Base-by-base conservation (phyloP, 1,140 invertebrate genomes). In the Charaxes varanes region DNA sequence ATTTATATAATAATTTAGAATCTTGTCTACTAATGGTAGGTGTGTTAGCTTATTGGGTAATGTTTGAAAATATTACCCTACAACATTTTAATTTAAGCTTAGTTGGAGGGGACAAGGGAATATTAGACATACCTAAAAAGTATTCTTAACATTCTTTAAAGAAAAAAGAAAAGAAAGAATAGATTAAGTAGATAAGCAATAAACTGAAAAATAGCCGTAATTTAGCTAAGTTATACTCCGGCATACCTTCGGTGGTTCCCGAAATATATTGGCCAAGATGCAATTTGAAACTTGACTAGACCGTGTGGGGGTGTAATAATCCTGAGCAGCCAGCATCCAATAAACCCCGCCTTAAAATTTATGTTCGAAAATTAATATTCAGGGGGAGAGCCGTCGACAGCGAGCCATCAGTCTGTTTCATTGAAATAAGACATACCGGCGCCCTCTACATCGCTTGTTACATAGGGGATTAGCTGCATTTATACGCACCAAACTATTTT, bases 291-390 rank as follows among this genome's bases (percentile, higher is more conserved):
- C 37, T 32, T 32, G 26, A 16, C 24, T 36, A 24, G 14, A 45
- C 19, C 30, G 10, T 45, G 37, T 37, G 42, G 42, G 34, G 11
- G n/a, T 22, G 43, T 40, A 46, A 46, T 46, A 46, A 46, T 34
- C 30, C 34, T 14, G 12, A 50, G 34, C 33, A 43, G 27, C 41
- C 28, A 34, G 24, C 36, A 24, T 38, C 41, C 41, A 44, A 44
- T 51, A 51, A 51, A 35, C 41, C 36, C 34, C 21, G 36, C 30
- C 40, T 32, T 40, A n/a, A 38, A 51, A 51, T 51, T 51, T 31
- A 51, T 51, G 47, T 51, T 51, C 19, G 36, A 23, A 44, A 44
- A 51, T 51, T 51, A 44, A 51, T 51, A 51, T 51, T 44, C 47
- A 46, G 34, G 24, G 41, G 30, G 41, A n/a, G n/a, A 33, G 31